These are phyloP conservation scores for Tenrec ecaudatus DNA, from an alignment of 2,113 vertebrate genomes.

Conservation along the genomic window DNA sequence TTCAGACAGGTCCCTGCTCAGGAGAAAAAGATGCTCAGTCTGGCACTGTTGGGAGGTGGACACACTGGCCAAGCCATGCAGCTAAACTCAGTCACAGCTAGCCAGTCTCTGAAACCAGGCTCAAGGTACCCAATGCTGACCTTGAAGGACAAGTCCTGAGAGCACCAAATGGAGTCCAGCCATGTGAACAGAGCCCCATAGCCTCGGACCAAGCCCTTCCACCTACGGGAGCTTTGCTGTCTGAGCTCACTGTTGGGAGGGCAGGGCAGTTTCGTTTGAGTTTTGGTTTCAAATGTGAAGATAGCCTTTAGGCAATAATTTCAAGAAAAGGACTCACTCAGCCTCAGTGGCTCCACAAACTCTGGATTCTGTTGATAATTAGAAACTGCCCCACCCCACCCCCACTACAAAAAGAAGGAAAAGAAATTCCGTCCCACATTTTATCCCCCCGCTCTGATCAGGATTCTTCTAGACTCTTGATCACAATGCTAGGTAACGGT, in stretches of 20 bases:
- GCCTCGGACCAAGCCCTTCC: background rate
- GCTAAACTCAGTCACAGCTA: background rate
- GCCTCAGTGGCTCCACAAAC: background rate
- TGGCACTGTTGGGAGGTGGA: background rate
- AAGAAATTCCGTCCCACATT: background rate
- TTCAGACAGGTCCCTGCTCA: background rate
- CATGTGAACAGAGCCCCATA: accelerated
- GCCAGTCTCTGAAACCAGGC: background rate
- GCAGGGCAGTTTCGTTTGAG: background rate
- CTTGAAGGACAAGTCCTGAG: background rate
- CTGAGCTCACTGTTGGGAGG: background rate
- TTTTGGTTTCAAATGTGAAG: background rate
- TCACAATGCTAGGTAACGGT: background rate
- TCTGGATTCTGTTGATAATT: background rate
- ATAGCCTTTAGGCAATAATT: background rate
- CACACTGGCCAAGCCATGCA: background rate
- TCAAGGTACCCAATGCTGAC: background rate
- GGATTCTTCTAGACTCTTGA: background rate
- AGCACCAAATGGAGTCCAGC: background rate
- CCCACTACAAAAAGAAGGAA: no score
- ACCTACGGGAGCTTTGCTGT: background rate
- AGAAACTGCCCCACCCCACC: background rate
- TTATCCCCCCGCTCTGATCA: background rate
- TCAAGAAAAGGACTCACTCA: background rate
- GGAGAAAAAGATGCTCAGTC: background rate